Percentiles rank a stretch among this genome's conserved stretches.
Conservation (phyloP, 2,888 invertebrate species). For the Lasioglossum marginatum region DNA sequence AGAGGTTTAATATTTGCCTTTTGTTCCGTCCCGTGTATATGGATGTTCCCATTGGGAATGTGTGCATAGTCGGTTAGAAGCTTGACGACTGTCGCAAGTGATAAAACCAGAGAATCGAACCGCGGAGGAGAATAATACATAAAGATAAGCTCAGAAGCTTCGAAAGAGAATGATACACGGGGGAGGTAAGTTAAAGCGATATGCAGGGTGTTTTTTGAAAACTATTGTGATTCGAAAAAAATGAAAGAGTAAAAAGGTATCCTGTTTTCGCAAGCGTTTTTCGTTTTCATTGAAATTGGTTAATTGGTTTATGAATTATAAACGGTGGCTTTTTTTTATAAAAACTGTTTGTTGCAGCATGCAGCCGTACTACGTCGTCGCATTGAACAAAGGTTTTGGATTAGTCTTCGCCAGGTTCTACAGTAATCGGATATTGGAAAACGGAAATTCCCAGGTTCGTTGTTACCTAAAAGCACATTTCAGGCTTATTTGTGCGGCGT, state of each 20-base stretch:
- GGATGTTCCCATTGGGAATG: slow-evolving; percentile 56
- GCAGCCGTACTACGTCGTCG: neutral
- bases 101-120: slow-evolving; percentile 28
- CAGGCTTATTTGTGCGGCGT: neutral
- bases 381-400: neutral
- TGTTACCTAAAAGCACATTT: neutral
- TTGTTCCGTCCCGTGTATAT: slow-evolving; percentile 55
- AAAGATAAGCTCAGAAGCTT: slow-evolving; percentile 11
- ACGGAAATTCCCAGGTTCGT: neutral
- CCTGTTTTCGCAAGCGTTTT: no score
- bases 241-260: no score
- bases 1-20: slow-evolving; percentile 64
- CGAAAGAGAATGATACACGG: slow-evolving; percentile 1
- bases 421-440: neutral
- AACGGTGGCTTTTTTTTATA: no score
- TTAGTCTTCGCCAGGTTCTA: neutral
- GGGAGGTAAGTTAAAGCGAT: neutral
- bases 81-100: slow-evolving; percentile 46
- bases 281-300: no score
- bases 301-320: no score
- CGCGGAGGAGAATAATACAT: slow-evolving; percentile 15
- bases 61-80: slow-evolving; percentile 63
- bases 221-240: no score
- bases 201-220: no score
- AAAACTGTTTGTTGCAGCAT: neutral